Evolutionary conservation across 2,797 vertebrate species (phyloP), one percentile per base, ranked within the genome.

Genomic region (Acanthiza pusilla): DNA sequence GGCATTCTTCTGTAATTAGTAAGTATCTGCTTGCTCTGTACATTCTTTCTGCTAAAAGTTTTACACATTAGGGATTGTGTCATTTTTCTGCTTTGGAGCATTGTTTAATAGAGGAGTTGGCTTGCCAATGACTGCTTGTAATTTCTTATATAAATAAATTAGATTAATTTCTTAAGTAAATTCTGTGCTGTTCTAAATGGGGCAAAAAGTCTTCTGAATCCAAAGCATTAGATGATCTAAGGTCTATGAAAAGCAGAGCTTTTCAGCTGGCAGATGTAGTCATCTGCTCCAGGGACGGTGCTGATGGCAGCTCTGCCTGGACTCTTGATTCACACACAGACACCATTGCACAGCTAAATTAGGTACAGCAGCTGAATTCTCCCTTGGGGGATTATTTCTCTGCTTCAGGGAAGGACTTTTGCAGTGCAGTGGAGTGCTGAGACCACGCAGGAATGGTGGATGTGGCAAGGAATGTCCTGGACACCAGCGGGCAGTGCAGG

Each of bases 101-200:
- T 62, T 89, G 27, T 89, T 91, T 84, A 93, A 85, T 21, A 76
- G 76, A 57, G 79, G 17, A 70, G n/a, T 70, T 68, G 21, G 5
- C 36, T 65, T 87, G 89, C 81, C 78, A 87, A 50, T 29, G 93
- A 55, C 40, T 53, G 62, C 89, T 83, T 91, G 88, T 73, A 78
- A 63, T 88, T 88, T 94, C 71, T 85, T 81, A 85, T 60, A 67
- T 62, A 88, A 89, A 85, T 62, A 71, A 53, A 88, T 67, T 1
- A 60, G 63, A 83, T 58, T 58, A 67, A 72, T 84, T 86, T 84
- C 66, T 84, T 88, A 65, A 91, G 62, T 88, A 91, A 94, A 90
- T 78, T 75, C 40, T 62, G 7, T 54, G n/a, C 36, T 66, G 25
- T 55, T 93, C 38, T 57, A 89, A 85, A 73, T 7, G 27, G 27